Evolutionary conservation across 2,113 vertebrate species (phyloP).

Genomic region (Ahaetulla prasina): DNA sequence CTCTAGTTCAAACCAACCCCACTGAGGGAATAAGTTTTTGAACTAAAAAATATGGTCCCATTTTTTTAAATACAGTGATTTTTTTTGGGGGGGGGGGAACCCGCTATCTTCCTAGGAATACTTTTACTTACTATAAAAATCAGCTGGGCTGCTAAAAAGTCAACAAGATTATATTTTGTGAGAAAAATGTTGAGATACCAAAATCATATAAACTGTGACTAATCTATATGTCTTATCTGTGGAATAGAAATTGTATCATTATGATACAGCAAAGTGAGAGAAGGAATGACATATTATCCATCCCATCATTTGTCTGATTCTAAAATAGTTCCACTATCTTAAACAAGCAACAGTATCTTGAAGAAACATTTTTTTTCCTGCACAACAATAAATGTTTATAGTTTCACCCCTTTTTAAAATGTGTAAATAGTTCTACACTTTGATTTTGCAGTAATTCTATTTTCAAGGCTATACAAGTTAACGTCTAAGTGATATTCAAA

Average conservation of each 20-base stretch:
- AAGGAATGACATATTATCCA: conserved; percentile 3
- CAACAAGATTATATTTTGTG: conserved; percentile 38
- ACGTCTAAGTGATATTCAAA: background rate
- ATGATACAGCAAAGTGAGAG: background rate
- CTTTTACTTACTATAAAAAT: conserved; percentile 27
- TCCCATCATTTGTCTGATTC: conserved; percentile 28
- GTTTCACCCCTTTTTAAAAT: background rate
- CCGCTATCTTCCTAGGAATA: conserved; percentile 2
- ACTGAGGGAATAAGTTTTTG: conserved; percentile 21
- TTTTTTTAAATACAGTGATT: conserved; percentile 31
- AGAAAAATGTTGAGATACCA: conserved; percentile 17
- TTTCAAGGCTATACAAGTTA: background rate
- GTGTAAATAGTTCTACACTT: background rate
- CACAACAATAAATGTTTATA: background rate
- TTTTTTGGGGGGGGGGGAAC: background rate
- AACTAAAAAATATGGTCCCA: conserved; percentile 22
- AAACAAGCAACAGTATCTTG: conserved; percentile 29
- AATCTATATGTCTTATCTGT: conserved; percentile 14
- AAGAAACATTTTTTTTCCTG: conserved; percentile 19
- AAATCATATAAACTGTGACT: conserved; percentile 9
- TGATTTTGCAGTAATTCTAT: background rate
- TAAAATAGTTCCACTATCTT: conserved; percentile 39
- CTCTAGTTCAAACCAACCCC: background rate
- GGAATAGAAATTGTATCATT: conserved; percentile 40
- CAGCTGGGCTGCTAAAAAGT: background rate